These are phyloP conservation scores for Choloepus hoffmanni DNA, from an alignment of 2,113 vertebrate species.

Conservation along the genomic window DNA sequence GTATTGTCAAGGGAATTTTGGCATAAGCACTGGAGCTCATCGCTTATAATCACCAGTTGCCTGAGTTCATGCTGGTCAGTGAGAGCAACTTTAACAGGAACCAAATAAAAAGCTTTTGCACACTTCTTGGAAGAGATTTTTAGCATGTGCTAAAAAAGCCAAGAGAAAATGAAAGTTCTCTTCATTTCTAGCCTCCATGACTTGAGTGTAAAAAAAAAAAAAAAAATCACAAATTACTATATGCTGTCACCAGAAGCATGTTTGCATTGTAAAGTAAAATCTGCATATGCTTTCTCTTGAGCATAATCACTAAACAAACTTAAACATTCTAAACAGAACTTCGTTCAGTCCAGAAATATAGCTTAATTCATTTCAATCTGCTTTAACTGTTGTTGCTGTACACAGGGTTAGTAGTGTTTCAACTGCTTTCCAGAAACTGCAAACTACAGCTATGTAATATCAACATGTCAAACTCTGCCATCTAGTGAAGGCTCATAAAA, in stretches of 20 bases:
- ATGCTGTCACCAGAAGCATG: conserved; percentile 77
- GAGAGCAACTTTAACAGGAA: conserved; percentile 84
- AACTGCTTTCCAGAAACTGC: conserved; percentile 88
- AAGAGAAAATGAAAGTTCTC: conserved; percentile 77
- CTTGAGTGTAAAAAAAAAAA: conserved; percentile 76
- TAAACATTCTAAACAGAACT: conserved; percentile 85
- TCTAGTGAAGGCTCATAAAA: conserved; percentile 87
- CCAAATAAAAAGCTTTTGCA: conserved; percentile 85
- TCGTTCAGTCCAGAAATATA: conserved; percentile 89
- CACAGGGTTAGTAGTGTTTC: conserved; percentile 89
- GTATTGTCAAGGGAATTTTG: conserved; percentile 82
- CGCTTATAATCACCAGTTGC: conserved; percentile 85
- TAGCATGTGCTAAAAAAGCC: conserved; percentile 83
- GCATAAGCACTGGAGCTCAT: conserved; percentile 85
- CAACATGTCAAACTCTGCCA: conserved; percentile 88
- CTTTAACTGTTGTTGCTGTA: conserved; percentile 88
- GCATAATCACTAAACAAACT: conserved; percentile 86
- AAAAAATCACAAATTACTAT: conserved; percentile 82
- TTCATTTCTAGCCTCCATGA: conserved; percentile 80
- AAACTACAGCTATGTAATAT: conserved; percentile 89
- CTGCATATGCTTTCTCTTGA: conserved; percentile 83
- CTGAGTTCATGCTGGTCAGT: conserved; percentile 80
- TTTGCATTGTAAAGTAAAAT: conserved; percentile 82
- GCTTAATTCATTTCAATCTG: conserved; percentile 88
- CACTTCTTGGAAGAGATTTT: conserved; percentile 77